Evolutionary conservation across 2,797 vertebrate genomes (phyloP).

Genomic region (Hemitrygon akajei): DNA sequence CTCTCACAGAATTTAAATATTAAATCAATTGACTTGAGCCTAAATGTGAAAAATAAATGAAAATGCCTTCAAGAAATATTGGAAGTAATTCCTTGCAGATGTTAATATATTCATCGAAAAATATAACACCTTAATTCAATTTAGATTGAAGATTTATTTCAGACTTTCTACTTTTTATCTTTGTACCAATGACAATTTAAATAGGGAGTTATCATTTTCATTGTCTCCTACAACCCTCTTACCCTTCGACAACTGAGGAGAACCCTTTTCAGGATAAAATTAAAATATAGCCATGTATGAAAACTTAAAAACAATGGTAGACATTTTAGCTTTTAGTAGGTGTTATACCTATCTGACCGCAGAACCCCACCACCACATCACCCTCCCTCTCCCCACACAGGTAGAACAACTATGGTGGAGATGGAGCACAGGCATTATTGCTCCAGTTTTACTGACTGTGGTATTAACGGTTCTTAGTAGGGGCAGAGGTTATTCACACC

Average conservation of each 20-base stretch:
- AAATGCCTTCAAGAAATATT: background rate
- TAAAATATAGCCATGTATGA: background rate
- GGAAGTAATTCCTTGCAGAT: slow-evolving; percentile 6
- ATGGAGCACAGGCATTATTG: background rate
- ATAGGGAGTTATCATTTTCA: background rate
- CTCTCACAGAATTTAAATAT: background rate
- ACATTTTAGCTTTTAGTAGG: background rate
- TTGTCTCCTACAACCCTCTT: background rate
- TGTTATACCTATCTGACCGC: background rate
- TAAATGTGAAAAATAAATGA: background rate
- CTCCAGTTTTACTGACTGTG: background rate
- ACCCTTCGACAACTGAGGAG: background rate
- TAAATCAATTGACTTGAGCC: background rate
- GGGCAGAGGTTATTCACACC: background rate
- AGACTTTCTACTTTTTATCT: background rate
- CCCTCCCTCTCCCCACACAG: too few species aligned
- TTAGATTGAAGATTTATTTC: background rate
- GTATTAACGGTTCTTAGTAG: background rate
- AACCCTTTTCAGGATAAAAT: background rate
- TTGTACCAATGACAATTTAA: background rate
- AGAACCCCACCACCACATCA: too few species aligned
- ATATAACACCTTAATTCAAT: background rate
- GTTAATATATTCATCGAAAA: background rate
- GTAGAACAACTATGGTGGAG: background rate
- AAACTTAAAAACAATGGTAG: background rate